These are phyloP conservation scores for Agonopterix alstromeriana DNA, from an alignment of 2,888 invertebrate species.

Conservation along the genomic window DNA sequence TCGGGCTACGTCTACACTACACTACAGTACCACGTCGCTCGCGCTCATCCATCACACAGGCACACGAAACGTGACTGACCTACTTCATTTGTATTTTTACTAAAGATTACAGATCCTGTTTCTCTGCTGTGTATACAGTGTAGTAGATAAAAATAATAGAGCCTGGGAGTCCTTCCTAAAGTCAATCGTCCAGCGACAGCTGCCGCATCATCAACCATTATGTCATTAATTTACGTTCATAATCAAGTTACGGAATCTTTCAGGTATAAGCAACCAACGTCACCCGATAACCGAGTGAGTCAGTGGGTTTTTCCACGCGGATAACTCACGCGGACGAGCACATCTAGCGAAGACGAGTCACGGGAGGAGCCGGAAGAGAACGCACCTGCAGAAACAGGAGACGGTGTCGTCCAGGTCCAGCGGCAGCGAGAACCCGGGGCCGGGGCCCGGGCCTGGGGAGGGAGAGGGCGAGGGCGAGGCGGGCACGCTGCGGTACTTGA, in stretches of 20 bases:
- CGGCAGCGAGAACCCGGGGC: conserved; percentile 42
- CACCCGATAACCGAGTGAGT: neutral
- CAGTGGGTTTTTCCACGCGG: neutral
- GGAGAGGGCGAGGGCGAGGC: conserved; percentile 28
- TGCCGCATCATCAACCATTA: too few relatives aligned
- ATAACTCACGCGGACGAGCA: too few relatives aligned
- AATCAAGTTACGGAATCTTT: neutral
- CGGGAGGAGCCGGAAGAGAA: neutral
- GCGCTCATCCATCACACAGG: neutral
- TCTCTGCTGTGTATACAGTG: too few relatives aligned
- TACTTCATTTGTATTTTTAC: too few relatives aligned
- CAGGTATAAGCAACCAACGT: neutral
- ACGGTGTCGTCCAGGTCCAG: conserved; percentile 83
- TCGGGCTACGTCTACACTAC: too few relatives aligned
- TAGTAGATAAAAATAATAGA: too few relatives aligned
- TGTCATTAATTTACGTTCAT: too few relatives aligned
- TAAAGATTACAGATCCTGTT: too few relatives aligned
- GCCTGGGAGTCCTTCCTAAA: too few relatives aligned
- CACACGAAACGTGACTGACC: neutral
- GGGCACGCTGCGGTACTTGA: conserved; percentile 58
- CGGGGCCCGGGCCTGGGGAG: conserved; percentile 41
- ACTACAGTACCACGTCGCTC: neutral
- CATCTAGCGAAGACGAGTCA: neutral
- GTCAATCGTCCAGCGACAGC: too few relatives aligned
- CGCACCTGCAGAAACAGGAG: conserved; percentile 89